Conservation (phyloP, 53 echinoderm and acorn worm genomes). For the Apostichopus leukothele region DNA sequence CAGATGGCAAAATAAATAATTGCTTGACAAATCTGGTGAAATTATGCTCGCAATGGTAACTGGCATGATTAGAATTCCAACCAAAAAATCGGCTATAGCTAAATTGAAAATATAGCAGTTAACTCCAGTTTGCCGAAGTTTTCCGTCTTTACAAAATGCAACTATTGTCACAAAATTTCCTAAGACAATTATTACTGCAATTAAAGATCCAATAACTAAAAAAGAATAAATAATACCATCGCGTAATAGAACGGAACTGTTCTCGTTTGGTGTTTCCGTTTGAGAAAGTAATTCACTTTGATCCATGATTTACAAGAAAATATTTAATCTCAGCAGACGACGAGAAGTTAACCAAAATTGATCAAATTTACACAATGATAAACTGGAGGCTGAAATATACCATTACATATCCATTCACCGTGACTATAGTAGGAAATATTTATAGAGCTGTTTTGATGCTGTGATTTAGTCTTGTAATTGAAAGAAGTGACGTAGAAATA, state of each 20-base stretch:
- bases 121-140: background rate
- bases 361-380: too few species aligned
- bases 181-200: background rate
- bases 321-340: too few species aligned
- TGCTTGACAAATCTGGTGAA: too few species aligned
- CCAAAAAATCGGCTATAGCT: constrained; percentile 19
- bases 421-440: too few species aligned
- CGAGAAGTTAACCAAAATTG: too few species aligned
- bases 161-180: constrained; percentile 18
- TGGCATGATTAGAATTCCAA: background rate
- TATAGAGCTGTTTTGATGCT: too few species aligned
- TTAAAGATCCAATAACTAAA: background rate
- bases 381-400: too few species aligned
- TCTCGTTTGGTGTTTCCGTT: background rate
- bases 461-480: too few species aligned
- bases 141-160: background rate
- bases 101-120: constrained; percentile 19
- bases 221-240: background rate
- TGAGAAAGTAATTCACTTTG: background rate
- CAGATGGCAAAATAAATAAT: background rate
- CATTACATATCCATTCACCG: too few species aligned
- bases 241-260: background rate
- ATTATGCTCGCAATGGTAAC: background rate
- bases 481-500: too few species aligned
- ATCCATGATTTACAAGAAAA: too few species aligned